phyloP scores from a whole-genome alignment of 2,888 invertebrate genomes.

The Galerucella calmariensis region DNA sequence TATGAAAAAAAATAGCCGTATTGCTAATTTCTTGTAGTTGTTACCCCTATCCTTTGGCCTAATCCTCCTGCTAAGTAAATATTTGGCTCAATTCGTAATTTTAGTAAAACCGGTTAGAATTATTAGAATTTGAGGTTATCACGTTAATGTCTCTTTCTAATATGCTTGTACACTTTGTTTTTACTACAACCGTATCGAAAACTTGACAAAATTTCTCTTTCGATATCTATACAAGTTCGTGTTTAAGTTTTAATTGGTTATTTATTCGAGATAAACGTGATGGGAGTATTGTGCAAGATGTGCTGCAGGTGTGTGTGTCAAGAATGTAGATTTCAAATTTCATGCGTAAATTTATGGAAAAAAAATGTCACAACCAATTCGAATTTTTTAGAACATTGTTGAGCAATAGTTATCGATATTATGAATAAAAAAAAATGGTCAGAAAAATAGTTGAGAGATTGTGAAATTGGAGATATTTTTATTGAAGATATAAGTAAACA shows the following conservation, averaged over 20 bases:
- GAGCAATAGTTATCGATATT: not conserved
- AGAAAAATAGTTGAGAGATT: not conserved
- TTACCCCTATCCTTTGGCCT: no score
- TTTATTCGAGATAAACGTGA: not conserved
- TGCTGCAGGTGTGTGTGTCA: not conserved
- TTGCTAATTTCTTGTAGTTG: no score
- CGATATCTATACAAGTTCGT: not conserved
- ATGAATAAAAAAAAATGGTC: slow-evolving; percentile 1
- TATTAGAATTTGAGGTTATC: no score
- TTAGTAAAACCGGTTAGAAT: no score
- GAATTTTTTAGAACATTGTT: not conserved
- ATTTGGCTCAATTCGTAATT: no score
- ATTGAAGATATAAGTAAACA: not conserved
- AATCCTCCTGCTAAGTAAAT: no score
- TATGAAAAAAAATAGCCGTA: no score
- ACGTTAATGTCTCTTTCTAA: no score
- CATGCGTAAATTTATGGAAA: not conserved
- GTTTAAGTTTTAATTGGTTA: not conserved
- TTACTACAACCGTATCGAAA: no score
- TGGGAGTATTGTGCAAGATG: not conserved
- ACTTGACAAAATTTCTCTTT: not conserved
- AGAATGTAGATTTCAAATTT: slow-evolving; percentile 3
- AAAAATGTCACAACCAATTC: not conserved
- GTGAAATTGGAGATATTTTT: not conserved
- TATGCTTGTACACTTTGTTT: no score